Conservation (phyloP, 2,888 invertebrate species). For the Zootermopsis nevadensis region DNA sequence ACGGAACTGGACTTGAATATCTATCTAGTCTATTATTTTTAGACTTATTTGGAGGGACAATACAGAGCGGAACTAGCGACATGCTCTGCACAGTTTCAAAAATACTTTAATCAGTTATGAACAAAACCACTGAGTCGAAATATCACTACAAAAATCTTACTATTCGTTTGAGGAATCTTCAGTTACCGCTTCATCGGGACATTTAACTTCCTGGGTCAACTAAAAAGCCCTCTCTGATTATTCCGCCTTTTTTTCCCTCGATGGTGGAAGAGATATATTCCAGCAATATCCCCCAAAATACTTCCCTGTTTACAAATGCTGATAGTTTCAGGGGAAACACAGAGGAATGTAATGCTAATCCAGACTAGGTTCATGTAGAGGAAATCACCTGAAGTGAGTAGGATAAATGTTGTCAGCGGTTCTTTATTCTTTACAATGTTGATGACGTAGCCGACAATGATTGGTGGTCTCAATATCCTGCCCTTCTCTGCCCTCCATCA, state of each 20-base stretch:
- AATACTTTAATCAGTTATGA: too few species aligned
- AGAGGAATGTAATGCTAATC: slow-evolving; percentile 4
- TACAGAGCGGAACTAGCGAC: too few species aligned
- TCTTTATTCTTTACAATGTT: slow-evolving; percentile 9
- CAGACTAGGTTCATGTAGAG: not conserved
- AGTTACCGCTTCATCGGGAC: too few species aligned
- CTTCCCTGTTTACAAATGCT: not conserved
- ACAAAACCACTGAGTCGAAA: too few species aligned
- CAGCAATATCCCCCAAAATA: slow-evolving; percentile 10
- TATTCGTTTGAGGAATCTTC: too few species aligned
- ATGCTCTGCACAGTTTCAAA: too few species aligned
- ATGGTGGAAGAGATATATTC: slow-evolving; percentile 12
- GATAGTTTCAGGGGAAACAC: not conserved
- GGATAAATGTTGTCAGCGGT: slow-evolving; percentile 5
- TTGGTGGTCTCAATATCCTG: slow-evolving; percentile 28
- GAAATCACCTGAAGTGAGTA: slow-evolving; percentile 25
- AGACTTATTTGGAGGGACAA: too few species aligned
- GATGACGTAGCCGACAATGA: slow-evolving; percentile 13
- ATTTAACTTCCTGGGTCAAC: too few species aligned
- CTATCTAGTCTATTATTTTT: too few species aligned
- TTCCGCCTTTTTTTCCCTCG: not conserved
- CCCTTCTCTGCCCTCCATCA: not conserved
- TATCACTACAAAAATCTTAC: too few species aligned
- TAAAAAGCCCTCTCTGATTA: not conserved
- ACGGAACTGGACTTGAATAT: too few species aligned